Base-by-base conservation (phyloP, 2,113 vertebrate species). In the Siniperca knerii region DNA sequence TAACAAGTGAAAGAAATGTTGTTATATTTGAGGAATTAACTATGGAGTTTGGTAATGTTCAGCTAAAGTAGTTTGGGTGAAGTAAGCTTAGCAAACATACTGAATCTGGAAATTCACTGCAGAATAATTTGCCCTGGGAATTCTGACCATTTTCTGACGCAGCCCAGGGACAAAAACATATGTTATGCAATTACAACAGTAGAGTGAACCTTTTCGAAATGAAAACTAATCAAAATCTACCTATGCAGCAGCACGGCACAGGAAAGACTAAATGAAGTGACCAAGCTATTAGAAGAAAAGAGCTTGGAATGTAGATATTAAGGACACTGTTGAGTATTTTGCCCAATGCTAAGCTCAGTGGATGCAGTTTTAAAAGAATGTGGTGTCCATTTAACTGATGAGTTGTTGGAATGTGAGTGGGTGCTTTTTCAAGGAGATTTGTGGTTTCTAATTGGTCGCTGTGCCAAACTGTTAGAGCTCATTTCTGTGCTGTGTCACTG, bases 331-430 rank as follows among this genome's bases (percentile, higher is more conserved):
- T 65, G 16, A 58, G 50, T 40, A 33, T 79, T 67, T 76, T n/a
- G 2, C 16, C n/a, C 57, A 57, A 65, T 66, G 40, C 40, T 52
- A 68, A 40, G 62, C 66, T 65, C 50, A 58, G 29, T 29, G 48
- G 58, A 65, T 65, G 37, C 21, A 20, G 8, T 4, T 21, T 35
- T 69, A n/a, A 8, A 74, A 46, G 21, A 50, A 66, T 66, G 75
- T 20, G 40, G 46, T 13, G 37, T 70, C 65, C 9, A 40, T 75
- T 76, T 57, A 75, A 48, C 15, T 73, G 44, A 79, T 77, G 66
- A 21, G 15, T 29, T 65, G 35, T 9, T 65, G 25, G 46, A 65
- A 55, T n/a, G 58, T 77, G 73, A 77, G 35, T 2, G 3, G 57
- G 55, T 13, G 23, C 72, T 69, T 62, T 70, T 35, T 50, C 29